Evolutionary conservation across 1,140 invertebrate genomes (phyloP).

Genomic region (Pseudoatta argentina): DNA sequence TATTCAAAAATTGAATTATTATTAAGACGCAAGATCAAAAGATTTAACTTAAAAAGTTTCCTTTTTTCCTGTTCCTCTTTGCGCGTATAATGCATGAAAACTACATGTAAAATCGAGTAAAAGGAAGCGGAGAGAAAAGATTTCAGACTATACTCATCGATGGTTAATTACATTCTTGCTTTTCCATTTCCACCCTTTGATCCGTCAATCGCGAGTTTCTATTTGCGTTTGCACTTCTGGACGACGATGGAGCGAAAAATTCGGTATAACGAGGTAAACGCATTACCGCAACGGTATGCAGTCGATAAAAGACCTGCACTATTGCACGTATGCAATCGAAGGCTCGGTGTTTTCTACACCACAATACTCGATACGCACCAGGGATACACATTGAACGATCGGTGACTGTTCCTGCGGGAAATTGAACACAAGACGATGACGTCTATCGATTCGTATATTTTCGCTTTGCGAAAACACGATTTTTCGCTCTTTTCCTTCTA

Average conservation of each 20-base stretch:
- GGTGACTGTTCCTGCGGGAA: slow-evolving; percentile 34
- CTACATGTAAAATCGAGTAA: neutral
- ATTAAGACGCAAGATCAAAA: neutral
- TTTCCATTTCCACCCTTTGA: slow-evolving; percentile 1
- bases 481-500: slow-evolving; percentile 16
- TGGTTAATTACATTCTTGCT: neutral
- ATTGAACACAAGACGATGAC: neutral
- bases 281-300: slow-evolving; percentile 21
- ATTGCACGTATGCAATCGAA: slow-evolving; percentile 48
- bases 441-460: slow-evolving; percentile 43
- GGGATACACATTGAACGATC: slow-evolving; percentile 10
- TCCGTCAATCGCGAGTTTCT: slow-evolving; percentile 3
- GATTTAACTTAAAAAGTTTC: neutral
- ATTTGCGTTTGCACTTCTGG: neutral
- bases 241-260: slow-evolving; percentile 20
- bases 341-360: neutral
- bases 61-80: neutral
- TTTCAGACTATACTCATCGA: neutral
- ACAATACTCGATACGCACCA: neutral
- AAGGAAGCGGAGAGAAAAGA: neutral
- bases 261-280: slow-evolving; percentile 59
- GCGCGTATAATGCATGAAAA: neutral
- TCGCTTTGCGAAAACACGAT: slow-evolving; percentile 44
- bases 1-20: neutral
- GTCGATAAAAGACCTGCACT: slow-evolving; percentile 63